Conservation (phyloP, 2,888 invertebrate species). For the Lasioglossum lativentre region DNA sequence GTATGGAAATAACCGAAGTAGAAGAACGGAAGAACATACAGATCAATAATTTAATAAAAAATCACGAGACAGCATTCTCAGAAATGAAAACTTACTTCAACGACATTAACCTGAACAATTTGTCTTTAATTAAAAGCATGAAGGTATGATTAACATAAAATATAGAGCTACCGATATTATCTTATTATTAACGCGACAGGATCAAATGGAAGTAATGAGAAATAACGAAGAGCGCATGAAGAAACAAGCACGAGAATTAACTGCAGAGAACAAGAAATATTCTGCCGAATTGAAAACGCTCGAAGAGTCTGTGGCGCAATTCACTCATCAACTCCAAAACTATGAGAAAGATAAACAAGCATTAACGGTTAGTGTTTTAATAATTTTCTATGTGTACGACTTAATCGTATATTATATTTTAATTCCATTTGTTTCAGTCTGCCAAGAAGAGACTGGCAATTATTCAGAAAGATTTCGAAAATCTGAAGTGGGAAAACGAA, state of each 20-base stretch:
- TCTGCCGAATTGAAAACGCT: slow-evolving; percentile 90
- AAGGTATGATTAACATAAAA: slow-evolving; percentile 86
- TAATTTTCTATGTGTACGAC: neutral
- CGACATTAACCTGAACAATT: slow-evolving; percentile 96
- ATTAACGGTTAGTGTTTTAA: slow-evolving; percentile 86
- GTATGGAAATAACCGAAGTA: slow-evolving; percentile 94
- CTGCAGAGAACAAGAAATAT: slow-evolving; percentile 90
- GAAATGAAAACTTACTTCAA: slow-evolving; percentile 98
- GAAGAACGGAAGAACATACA: slow-evolving; percentile 97
- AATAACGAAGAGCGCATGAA: slow-evolving; percentile 92
- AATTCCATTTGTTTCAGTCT: slow-evolving; percentile 83
- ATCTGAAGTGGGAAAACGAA: slow-evolving; percentile 88
- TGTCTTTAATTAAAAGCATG: slow-evolving; percentile 94
- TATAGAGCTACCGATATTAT: neutral
- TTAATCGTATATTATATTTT: neutral
- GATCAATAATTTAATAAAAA: slow-evolving; percentile 91
- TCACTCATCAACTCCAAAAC: slow-evolving; percentile 91
- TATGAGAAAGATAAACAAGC: slow-evolving; percentile 94
- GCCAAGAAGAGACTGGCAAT: slow-evolving; percentile 85
- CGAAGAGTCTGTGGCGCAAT: slow-evolving; percentile 89
- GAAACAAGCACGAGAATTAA: slow-evolving; percentile 89
- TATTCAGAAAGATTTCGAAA: slow-evolving; percentile 87
- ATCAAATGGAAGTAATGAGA: slow-evolving; percentile 91
- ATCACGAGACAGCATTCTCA: slow-evolving; percentile 93
- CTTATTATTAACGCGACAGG: slow-evolving; percentile 81